Conservation (phyloP, 2,888 invertebrate genomes). For the Phyto melanocephala region DNA sequence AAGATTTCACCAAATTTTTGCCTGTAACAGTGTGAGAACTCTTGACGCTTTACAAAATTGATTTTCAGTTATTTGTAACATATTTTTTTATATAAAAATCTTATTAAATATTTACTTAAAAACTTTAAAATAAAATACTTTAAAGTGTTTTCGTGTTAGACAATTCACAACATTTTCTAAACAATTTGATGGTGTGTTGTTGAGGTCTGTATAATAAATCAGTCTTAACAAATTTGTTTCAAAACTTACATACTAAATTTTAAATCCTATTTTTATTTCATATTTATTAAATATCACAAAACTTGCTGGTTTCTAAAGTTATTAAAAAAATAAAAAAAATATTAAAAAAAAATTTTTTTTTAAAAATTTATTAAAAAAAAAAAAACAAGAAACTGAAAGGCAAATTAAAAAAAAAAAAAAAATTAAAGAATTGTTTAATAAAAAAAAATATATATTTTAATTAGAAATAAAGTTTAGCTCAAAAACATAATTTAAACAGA, state of each 20-base stretch:
- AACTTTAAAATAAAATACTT: too few species aligned
- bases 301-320: slow-evolving; percentile 61
- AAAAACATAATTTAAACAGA: not conserved
- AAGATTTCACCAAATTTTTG: too few species aligned
- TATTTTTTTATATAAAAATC: too few species aligned
- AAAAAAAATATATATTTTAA: not conserved
- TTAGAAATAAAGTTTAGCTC: not conserved
- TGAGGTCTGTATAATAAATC: not conserved
- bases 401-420: slow-evolving; percentile 12
- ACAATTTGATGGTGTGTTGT: slow-evolving; percentile 16
- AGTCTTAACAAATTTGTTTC: slow-evolving; percentile 17
- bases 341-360: not conserved
- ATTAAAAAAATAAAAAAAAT: slow-evolving; percentile 22
- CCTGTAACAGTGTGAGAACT: too few species aligned
- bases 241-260: slow-evolving; percentile 28
- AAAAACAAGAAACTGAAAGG: slow-evolving; percentile 57
- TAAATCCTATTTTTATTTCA: not conserved
- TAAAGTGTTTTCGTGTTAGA: not conserved
- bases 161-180: not conserved
- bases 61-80: too few species aligned
- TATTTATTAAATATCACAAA: slow-evolving; percentile 10
- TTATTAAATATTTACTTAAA: too few species aligned
- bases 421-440: not conserved
- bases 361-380: not conserved
- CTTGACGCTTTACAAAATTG: too few species aligned